These are phyloP conservation scores for Menura novaehollandiae DNA, from an alignment of 2,113 vertebrate species.

Conservation along the genomic window DNA sequence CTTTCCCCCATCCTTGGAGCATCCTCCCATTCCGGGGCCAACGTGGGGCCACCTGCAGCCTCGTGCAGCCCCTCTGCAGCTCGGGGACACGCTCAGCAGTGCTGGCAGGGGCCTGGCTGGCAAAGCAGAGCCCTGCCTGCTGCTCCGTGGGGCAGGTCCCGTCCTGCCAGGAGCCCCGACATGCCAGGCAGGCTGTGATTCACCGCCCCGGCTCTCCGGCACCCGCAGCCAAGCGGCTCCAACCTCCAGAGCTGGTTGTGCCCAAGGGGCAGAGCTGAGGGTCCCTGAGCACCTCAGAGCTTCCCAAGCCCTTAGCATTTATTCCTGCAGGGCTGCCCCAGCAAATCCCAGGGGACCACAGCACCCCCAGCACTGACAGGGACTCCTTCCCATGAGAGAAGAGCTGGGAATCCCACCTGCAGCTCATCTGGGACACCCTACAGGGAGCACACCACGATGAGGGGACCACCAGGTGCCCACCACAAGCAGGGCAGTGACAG, in stretches of 20 bases:
- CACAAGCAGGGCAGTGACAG: neutral
- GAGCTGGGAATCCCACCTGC: neutral
- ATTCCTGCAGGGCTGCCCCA: neutral
- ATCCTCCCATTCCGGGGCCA: neutral
- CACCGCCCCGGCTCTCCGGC: neutral
- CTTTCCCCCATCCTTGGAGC: neutral
- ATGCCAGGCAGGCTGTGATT: neutral
- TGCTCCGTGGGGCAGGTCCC: neutral
- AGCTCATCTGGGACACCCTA: rapidly evolving
- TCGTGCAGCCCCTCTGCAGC: neutral
- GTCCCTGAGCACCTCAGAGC: neutral
- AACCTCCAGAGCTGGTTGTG: neutral
- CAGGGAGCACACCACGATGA: rapidly evolving
- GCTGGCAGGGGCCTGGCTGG: neutral
- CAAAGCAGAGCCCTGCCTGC: neutral
- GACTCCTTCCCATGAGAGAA: neutral
- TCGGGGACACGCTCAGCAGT: neutral
- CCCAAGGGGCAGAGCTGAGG: neutral
- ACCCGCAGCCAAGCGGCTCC: neutral
- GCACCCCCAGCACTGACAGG: neutral
- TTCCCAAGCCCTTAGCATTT: neutral
- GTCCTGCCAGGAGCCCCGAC: neutral
- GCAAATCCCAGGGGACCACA: rapidly evolving
- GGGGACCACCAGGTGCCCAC: neutral
- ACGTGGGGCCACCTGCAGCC: rapidly evolving